Base-by-base conservation (phyloP, 2,888 invertebrate species). In the Spilosoma lubricipeda region DNA sequence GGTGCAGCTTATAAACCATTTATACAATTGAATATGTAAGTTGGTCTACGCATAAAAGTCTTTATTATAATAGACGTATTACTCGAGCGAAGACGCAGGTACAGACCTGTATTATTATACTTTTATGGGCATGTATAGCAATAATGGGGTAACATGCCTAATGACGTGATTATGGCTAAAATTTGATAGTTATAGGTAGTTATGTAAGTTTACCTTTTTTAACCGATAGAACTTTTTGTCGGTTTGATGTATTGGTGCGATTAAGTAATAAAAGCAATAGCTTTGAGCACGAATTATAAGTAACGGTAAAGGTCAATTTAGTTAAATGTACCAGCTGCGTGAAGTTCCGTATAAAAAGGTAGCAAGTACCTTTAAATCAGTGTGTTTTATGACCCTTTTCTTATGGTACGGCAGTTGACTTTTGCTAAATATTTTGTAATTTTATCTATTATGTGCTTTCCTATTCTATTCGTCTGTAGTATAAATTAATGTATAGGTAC, bases 191-290 rank as follows among this genome's bases (percentile, higher is more conserved):
- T 64, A 63, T 76, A 48, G 48, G 48, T 48, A 80, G 72, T 74
- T 69, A 82, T 30, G 42, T 75, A 78, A 76, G 78, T 80, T 85
- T 80, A 80, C 56, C 67, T 80, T 84, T 87, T 85, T 86, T 84
- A 52, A 83, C 78, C 79, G 77, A 76, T 80, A 72, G 80, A 79
- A 76, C 77, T 83, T 89, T 86, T 91, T 89, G 85, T 88, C 86
- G 78, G 84, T 78, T 86, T 88, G 87, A 89, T 89, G 90, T 89
- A 91, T 90, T 86, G 88, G 87, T 89, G 86, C 87, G 84, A 93
- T 93, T 93, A 93, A 92, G 93, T 93, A 92, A 94, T 94, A 93
- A 93, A 92, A 90, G 87, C 90, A 90, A 93, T 93, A 86, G 86
- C 87, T 86, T 78, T 83, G 85, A 89, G 88, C 88, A 88, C 81